Percentiles rank a stretch among this genome's conserved stretches.
These are phyloP conservation scores for Piscicola geometra DNA, from an alignment of 2,888 invertebrate species.

Conservation along the genomic window DNA sequence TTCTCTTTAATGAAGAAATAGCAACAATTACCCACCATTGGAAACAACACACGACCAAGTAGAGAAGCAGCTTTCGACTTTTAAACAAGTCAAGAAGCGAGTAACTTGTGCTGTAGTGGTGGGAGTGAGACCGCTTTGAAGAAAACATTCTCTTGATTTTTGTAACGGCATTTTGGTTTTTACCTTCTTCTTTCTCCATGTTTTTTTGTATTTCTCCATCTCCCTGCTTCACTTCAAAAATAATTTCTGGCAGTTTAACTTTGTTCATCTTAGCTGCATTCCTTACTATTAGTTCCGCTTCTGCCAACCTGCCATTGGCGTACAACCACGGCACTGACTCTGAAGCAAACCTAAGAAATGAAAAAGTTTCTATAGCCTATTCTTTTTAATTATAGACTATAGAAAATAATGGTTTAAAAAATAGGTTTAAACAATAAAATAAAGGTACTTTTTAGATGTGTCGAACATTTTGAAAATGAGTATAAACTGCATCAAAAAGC, in stretches of 20 bases:
- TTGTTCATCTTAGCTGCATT: conserved; percentile 44
- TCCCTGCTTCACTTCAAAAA: not conserved
- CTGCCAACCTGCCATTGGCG: conserved; percentile 41
- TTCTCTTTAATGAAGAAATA: too few relatives aligned
- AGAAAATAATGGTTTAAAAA: not conserved
- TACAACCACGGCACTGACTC: conserved; percentile 45
- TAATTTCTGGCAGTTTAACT: conserved; percentile 10
- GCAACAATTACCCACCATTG: not conserved
- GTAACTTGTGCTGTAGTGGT: not conserved
- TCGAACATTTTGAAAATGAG: not conserved
- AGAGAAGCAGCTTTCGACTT: not conserved
- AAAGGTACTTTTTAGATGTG: not conserved
- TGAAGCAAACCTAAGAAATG: conserved; percentile 41
- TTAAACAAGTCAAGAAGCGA: not conserved
- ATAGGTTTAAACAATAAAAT: not conserved
- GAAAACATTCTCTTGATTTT: too few relatives aligned
- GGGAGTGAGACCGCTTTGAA: too few relatives aligned
- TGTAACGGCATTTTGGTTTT: too few relatives aligned
- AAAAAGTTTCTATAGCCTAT: not conserved
- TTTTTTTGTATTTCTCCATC: not conserved
- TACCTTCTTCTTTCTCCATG: too few relatives aligned
- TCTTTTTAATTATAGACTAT: not conserved
- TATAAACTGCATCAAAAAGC: too few relatives aligned
- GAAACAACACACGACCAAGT: not conserved
- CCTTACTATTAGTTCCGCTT: conserved; percentile 42